phyloP scores from a whole-genome alignment of 1,140 invertebrate species.

The Drosophila tristis region DNA sequence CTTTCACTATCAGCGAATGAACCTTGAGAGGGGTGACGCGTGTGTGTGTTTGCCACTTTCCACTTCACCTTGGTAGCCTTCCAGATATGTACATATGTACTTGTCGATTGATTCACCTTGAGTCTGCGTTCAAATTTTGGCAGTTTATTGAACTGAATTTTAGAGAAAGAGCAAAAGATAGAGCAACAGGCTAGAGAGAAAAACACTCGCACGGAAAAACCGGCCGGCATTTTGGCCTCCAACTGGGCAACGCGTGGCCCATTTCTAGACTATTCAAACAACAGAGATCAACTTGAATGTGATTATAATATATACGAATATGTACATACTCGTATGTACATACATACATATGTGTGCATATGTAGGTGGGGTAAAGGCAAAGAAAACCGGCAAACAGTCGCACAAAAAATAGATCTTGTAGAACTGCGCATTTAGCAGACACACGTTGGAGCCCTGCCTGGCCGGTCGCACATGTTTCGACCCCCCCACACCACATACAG shows the following conservation, averaged over 20 bases:
- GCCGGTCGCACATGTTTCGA: conserved; percentile 9
- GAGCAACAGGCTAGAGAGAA: conserved; percentile 5
- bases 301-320: neutral
- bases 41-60: conserved; percentile 35
- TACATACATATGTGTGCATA: conserved; percentile 23
- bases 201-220: conserved; percentile 34
- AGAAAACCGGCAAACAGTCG: conserved; percentile 28
- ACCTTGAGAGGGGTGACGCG: conserved; percentile 46
- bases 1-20: conserved; percentile 52
- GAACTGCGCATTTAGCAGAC: conserved; percentile 51
- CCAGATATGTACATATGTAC: too few relatives aligned
- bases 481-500: neutral
- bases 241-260: conserved; percentile 30
- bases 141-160: conserved; percentile 58
- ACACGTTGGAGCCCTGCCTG: conserved; percentile 25
- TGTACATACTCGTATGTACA: neutral
- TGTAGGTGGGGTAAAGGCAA: neutral
- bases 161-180: neutral
- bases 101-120: conserved; percentile 48
- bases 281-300: too few relatives aligned
- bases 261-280: conserved; percentile 15
- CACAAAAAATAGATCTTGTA: conserved; percentile 42
- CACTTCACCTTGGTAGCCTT: conserved; percentile 35
- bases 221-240: conserved; percentile 52
- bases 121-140: conserved; percentile 31